These are phyloP conservation scores for Diabrotica virgifera DNA, from an alignment of 1,140 invertebrate species.

Conservation along the genomic window DNA sequence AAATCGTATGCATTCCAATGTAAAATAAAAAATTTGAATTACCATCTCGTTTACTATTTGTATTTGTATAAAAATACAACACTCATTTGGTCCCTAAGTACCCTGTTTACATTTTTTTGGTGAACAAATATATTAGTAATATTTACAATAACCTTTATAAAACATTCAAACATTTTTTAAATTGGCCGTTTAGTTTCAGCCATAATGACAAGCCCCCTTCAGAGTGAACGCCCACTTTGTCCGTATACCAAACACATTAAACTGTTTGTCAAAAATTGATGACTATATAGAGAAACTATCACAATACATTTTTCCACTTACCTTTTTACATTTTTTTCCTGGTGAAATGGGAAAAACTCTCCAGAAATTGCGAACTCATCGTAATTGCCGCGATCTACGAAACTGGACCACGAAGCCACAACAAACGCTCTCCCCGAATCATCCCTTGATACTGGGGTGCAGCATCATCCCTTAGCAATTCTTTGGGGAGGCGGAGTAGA, in stretches of 20 bases:
- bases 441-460: slow-evolving; percentile 40
- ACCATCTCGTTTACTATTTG: too few relatives aligned
- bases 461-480: slow-evolving; percentile 31
- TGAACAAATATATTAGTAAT: too few relatives aligned
- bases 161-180: not conserved
- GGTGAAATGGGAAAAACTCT: slow-evolving; percentile 7
- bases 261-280: too few relatives aligned
- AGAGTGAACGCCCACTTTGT: slow-evolving; percentile 19
- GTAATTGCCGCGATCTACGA: slow-evolving; percentile 10
- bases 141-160: not conserved
- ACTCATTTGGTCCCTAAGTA: too few relatives aligned
- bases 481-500: slow-evolving; percentile 25
- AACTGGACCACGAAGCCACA: not conserved
- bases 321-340: slow-evolving; percentile 19
- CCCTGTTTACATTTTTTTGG: too few relatives aligned
- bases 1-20: too few relatives aligned
- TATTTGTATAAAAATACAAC: too few relatives aligned
- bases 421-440: slow-evolving; percentile 9
- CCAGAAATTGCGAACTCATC: not conserved
- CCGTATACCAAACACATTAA: too few relatives aligned
- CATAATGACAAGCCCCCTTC: slow-evolving; percentile 13
- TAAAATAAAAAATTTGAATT: too few relatives aligned
- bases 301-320: not conserved
- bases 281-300: too few relatives aligned
- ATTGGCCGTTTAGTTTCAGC: not conserved